phyloP scores from a whole-genome alignment of 2,888 invertebrate species.

The Anoncus sp. region DNA sequence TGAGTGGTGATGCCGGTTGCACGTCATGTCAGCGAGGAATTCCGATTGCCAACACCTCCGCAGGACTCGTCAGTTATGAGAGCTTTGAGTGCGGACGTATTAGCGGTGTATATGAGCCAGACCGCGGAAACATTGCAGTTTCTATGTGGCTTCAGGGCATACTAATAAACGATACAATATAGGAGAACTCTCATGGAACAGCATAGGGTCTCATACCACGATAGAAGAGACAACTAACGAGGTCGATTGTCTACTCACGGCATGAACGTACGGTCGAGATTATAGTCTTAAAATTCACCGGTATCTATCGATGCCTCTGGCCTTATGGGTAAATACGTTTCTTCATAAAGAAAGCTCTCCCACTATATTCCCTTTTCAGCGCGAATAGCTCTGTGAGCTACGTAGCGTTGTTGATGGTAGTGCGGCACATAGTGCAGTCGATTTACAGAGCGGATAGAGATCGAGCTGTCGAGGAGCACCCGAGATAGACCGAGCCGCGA shows the following conservation, averaged over 20 bases:
- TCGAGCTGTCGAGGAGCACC: conserved; percentile 56
- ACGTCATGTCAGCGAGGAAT: conserved; percentile 14
- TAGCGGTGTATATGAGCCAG: not conserved
- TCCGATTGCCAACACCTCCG: conserved; percentile 34
- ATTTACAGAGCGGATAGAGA: conserved; percentile 59
- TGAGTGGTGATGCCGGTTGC: conserved; percentile 3
- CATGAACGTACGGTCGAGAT: conserved; percentile 36
- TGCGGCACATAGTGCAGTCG: conserved; percentile 3
- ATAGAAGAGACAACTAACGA: conserved; percentile 54
- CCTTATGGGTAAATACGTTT: conserved; percentile 32
- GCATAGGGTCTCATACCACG: conserved; percentile 5
- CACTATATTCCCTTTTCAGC: conserved; percentile 37
- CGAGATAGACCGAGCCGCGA: conserved; percentile 49
- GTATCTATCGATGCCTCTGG: conserved; percentile 22
- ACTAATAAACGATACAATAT: conserved; percentile 16
- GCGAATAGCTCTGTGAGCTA: conserved; percentile 33
- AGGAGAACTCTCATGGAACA: conserved; percentile 31
- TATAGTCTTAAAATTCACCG: conserved; percentile 34
- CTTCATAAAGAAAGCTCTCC: conserved; percentile 40
- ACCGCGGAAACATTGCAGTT: conserved; percentile 13
- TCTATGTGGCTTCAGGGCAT: conserved; percentile 14
- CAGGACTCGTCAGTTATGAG: conserved; percentile 17
- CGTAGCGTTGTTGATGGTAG: conserved; percentile 40
- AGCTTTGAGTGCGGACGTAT: conserved; percentile 6
- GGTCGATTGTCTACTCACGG: conserved; percentile 50